Percentiles rank a stretch among this genome's conserved stretches.
These are phyloP conservation scores for Xylota sylvarum DNA, from an alignment of 2,888 invertebrate genomes.

Conservation along the genomic window DNA sequence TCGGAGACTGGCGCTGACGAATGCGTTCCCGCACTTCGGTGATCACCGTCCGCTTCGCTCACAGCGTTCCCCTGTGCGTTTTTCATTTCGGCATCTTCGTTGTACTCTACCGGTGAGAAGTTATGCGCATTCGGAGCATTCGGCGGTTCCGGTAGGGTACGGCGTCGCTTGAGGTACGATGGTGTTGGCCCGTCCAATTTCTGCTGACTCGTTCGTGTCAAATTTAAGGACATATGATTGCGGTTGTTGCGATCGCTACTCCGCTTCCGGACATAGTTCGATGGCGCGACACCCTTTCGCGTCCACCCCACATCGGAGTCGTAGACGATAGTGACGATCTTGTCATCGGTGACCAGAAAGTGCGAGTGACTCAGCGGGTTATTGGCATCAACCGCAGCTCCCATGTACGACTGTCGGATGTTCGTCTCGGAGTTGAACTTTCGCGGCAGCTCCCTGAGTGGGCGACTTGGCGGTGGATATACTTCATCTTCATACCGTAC, in stretches of 20 bases:
- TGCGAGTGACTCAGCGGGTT: slow-evolving; percentile 85
- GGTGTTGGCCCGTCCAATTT: slow-evolving; percentile 83
- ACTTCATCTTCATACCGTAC: slow-evolving; percentile 84
- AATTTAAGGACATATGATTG: slow-evolving; percentile 83
- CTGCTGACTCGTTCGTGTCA: slow-evolving; percentile 83
- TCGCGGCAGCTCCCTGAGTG: slow-evolving; percentile 79
- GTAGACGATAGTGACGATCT: slow-evolving; percentile 85
- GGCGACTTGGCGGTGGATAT: slow-evolving; percentile 76
- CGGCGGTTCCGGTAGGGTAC: slow-evolving; percentile 83
- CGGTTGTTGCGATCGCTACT: slow-evolving; percentile 79
- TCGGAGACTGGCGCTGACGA: slow-evolving; percentile 78
- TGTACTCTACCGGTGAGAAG: slow-evolving; percentile 82
- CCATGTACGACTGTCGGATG: slow-evolving; percentile 84
- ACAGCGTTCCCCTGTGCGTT: slow-evolving; percentile 67
- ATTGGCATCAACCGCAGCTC: slow-evolving; percentile 82
- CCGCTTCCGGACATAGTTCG: slow-evolving; percentile 82
- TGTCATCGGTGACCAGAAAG: slow-evolving; percentile 84
- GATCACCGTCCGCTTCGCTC: slow-evolving; percentile 39
- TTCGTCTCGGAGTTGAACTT: slow-evolving; percentile 84
- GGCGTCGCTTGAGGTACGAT: slow-evolving; percentile 82
- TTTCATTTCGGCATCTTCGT: slow-evolving; percentile 77
- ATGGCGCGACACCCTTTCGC: slow-evolving; percentile 83
- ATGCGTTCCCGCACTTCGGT: slow-evolving; percentile 76
- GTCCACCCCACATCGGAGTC: slow-evolving; percentile 85
- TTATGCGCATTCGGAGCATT: slow-evolving; percentile 84